These are phyloP conservation scores for Meghimatium bilineatum DNA, from an alignment of 2,888 invertebrate genomes.

Conservation along the genomic window DNA sequence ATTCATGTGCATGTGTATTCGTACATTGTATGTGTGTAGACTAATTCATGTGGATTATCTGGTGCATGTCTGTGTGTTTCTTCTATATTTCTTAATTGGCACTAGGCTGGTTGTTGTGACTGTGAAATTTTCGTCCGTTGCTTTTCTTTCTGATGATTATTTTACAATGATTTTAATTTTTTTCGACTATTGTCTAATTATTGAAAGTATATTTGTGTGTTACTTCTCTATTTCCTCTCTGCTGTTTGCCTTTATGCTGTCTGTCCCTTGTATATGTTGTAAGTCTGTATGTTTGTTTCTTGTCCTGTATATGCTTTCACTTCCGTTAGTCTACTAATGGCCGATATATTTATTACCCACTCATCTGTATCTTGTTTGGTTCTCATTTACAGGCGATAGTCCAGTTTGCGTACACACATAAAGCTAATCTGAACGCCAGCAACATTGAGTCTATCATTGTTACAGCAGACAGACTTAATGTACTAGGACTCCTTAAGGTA, in stretches of 20 bases:
- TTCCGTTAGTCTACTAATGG: background rate
- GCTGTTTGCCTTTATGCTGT: background rate
- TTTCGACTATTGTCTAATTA: conserved; percentile 12
- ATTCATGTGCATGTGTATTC: too few relatives aligned
- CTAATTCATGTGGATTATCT: too few relatives aligned
- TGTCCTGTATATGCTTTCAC: background rate
- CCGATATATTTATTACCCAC: background rate
- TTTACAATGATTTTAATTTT: too few relatives aligned
- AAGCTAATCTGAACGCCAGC: conserved; percentile 82
- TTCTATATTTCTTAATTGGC: too few relatives aligned
- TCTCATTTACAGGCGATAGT: conserved; percentile 45
- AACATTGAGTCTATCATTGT: conserved; percentile 85
- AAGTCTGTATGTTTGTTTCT: too few relatives aligned
- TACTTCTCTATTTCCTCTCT: background rate
- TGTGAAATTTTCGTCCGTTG: too few relatives aligned
- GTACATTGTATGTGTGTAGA: too few relatives aligned
- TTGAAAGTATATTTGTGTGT: background rate
- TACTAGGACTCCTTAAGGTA: conserved; percentile 85
- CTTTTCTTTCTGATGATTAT: too few relatives aligned
- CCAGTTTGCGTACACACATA: conserved; percentile 52
- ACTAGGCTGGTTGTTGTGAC: too few relatives aligned
- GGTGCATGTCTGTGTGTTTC: too few relatives aligned
- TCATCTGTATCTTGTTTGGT: background rate
- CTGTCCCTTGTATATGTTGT: background rate
- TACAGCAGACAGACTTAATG: conserved; percentile 85